These are phyloP conservation scores for Acanthopagrus latus DNA, from an alignment of 2,797 vertebrate genomes.

Conservation along the genomic window DNA sequence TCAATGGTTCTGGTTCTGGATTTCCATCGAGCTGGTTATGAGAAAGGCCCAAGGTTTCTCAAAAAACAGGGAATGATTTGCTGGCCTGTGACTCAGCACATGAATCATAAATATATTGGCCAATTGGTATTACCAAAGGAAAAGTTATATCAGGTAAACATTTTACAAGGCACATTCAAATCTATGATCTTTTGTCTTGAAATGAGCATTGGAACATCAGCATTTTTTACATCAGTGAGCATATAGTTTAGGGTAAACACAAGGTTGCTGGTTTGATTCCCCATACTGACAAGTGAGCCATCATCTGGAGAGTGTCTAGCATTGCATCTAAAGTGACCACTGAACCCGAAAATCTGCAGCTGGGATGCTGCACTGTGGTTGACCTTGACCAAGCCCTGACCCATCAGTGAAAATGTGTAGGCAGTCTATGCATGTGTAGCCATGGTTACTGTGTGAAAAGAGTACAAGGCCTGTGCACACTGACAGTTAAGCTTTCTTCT, in stretches of 20 bases:
- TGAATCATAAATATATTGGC: background rate
- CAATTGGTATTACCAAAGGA: conserved; percentile 3
- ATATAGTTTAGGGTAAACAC: background rate
- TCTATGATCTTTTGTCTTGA: background rate
- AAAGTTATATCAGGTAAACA: background rate
- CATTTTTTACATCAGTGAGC: background rate
- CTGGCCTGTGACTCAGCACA: conserved; percentile 18
- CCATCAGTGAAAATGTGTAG: background rate
- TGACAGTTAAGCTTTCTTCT: too few relatives aligned
- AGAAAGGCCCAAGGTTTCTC: background rate
- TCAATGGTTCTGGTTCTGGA: too few relatives aligned
- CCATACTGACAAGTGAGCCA: conserved; percentile 29
- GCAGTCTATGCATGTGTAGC: background rate
- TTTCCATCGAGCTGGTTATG: too few relatives aligned
- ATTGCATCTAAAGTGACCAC: conserved; percentile 30
- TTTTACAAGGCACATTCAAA: conserved; percentile 16
- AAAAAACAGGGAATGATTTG: conserved; percentile 6
- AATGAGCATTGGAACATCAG: background rate
- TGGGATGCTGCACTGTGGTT: conserved; percentile 4
- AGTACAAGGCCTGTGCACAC: background rate
- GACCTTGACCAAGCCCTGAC: conserved; percentile 13
- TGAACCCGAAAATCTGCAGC: background rate
- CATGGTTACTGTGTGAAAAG: background rate
- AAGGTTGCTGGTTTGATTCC: conserved; percentile 3
- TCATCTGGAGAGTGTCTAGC: conserved; percentile 17